These are phyloP conservation scores for Halcyon malimbica DNA, from an alignment of 2,113 vertebrate species.

Conservation along the genomic window DNA sequence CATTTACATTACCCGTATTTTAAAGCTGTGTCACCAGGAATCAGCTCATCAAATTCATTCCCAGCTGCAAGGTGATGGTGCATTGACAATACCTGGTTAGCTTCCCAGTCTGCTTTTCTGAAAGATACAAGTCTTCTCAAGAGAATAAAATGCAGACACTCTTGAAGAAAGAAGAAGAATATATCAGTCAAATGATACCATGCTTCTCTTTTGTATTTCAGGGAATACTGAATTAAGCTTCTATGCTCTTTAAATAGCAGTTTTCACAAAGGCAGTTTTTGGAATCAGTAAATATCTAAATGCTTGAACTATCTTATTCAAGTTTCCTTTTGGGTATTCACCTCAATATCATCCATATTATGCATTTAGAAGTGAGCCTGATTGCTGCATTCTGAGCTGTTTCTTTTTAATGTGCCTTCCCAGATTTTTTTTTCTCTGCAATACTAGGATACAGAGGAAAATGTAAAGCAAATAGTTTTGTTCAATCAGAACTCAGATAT, in stretches of 20 bases:
- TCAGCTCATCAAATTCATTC: conserved; percentile 25
- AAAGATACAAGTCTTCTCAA: neutral
- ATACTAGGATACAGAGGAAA: neutral
- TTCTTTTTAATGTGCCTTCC: neutral
- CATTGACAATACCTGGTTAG: conserved; percentile 25
- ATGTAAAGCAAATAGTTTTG: neutral
- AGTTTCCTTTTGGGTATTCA: conserved; percentile 26
- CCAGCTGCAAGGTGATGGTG: neutral
- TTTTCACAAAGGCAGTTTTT: conserved; percentile 41
- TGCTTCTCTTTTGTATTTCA: neutral
- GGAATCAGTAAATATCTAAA: conserved; percentile 61
- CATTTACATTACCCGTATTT: conserved; percentile 16
- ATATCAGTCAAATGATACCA: conserved; percentile 33
- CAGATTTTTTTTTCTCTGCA: neutral
- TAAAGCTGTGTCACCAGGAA: conserved; percentile 21
- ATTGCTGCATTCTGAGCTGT: conserved; percentile 30
- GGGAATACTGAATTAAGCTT: conserved; percentile 46
- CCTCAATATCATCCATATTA: conserved; percentile 19
- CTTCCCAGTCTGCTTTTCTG: neutral
- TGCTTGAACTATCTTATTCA: conserved; percentile 29
- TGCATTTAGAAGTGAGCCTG: conserved; percentile 34
- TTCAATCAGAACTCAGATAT: neutral
- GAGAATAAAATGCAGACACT: neutral
- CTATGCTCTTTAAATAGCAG: conserved; percentile 24
- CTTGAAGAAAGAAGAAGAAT: conserved; percentile 26